These are phyloP conservation scores for Microplitis manilae DNA, from an alignment of 2,888 invertebrate genomes.

Conservation along the genomic window DNA sequence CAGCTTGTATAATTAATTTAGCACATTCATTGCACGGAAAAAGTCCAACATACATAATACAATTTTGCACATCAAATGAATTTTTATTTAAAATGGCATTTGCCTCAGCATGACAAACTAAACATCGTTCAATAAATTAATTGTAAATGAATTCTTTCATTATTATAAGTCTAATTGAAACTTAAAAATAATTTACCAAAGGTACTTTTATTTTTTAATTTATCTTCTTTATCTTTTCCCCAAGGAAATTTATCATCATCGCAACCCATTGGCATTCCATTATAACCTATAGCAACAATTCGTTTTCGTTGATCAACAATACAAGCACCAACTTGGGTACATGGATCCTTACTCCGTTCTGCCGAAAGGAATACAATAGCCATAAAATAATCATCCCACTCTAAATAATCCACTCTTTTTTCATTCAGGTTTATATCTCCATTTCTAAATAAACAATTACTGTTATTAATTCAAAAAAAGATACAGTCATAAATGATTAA, in stretches of 20 bases:
- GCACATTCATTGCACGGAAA: slow-evolving; percentile 99
- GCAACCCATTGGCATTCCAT: slow-evolving; percentile 96
- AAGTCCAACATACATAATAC: slow-evolving; percentile 89
- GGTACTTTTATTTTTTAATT: slow-evolving; percentile 84
- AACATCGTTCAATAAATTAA: slow-evolving; percentile 39
- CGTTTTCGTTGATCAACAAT: slow-evolving; percentile 89
- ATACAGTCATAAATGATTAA: neutral
- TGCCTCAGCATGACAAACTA: slow-evolving; percentile 98
- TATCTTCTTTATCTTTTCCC: slow-evolving; percentile 78
- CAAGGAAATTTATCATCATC: slow-evolving; percentile 92
- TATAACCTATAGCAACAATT: slow-evolving; percentile 96
- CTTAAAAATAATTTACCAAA: slow-evolving; percentile 78
- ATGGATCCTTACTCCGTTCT: slow-evolving; percentile 95
- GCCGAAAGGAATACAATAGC: slow-evolving; percentile 91
- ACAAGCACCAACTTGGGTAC: slow-evolving; percentile 95
- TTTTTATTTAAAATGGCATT: slow-evolving; percentile 97
- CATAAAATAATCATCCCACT: slow-evolving; percentile 98
- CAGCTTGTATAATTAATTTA: slow-evolving; percentile 95
- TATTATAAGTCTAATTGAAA: no score
- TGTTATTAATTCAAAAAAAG: neutral
- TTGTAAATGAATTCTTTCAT: neutral
- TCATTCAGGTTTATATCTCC: neutral
- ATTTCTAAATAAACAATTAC: neutral
- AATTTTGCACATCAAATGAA: slow-evolving; percentile 81
- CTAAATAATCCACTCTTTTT: slow-evolving; percentile 80